Conservation (phyloP, 2,113 vertebrate genomes). For the Apteryx owenii region DNA sequence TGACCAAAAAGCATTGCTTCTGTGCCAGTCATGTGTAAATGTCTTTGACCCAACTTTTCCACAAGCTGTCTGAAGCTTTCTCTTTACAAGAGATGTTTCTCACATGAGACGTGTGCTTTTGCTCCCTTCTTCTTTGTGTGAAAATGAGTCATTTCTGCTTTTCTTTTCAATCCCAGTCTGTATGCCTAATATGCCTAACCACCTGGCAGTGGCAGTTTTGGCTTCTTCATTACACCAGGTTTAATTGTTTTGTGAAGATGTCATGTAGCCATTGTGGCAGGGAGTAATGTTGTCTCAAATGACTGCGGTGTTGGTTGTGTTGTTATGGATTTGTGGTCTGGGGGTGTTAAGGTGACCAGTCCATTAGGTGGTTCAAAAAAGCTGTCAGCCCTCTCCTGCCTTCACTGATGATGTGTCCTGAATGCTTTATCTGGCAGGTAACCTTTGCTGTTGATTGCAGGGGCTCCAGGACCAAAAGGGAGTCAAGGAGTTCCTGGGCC, state of each 20-base stretch:
- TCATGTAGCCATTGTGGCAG: not conserved
- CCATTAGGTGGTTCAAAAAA: not conserved
- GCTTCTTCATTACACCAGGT: not conserved
- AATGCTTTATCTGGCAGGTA: not conserved
- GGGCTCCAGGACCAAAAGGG: constrained; percentile 89
- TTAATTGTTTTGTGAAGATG: not conserved
- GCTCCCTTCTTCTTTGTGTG: not conserved
- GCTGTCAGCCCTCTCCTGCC: not conserved
- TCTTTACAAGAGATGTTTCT: not conserved
- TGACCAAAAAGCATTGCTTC: not conserved
- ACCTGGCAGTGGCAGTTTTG: not conserved
- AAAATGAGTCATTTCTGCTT: not conserved
- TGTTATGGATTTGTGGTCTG: not conserved
- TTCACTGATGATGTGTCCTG: not conserved
- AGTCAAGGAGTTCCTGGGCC: constrained; percentile 84
- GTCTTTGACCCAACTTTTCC: not conserved
- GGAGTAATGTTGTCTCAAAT: not conserved
- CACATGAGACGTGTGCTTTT: not conserved
- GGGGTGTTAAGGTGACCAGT: not conserved
- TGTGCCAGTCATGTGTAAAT: not conserved
- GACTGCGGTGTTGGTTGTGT: not conserved
- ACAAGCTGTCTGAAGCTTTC: not conserved
- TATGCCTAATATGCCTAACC: not conserved
- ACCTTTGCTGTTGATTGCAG: constrained; percentile 73
- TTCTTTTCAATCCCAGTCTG: not conserved